phyloP scores from a whole-genome alignment of 1,140 invertebrate genomes.

The Drosophila sturtevanti region DNA sequence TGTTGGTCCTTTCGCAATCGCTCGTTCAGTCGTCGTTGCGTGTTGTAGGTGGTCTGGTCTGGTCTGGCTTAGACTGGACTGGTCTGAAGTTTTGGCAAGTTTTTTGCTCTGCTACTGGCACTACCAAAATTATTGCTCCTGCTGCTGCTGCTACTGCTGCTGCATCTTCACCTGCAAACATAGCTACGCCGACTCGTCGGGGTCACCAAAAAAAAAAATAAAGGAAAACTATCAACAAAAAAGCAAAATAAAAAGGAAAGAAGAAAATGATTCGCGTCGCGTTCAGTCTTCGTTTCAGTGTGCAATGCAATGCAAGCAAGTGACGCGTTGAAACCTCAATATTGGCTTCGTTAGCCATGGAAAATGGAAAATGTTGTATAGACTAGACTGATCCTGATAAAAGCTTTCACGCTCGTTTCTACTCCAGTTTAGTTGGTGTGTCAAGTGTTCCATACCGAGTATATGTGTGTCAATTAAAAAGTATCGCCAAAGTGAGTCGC shows the following conservation, averaged over 20 bases:
- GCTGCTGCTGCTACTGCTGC: constrained; percentile 29
- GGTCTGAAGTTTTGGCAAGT: constrained; percentile 30
- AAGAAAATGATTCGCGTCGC: constrained; percentile 47
- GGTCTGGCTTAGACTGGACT: constrained; percentile 47
- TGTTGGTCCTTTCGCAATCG: constrained; percentile 76
- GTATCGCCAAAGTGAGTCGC: constrained; percentile 70
- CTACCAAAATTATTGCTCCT: constrained; percentile 15
- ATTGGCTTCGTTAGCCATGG: constrained; percentile 61
- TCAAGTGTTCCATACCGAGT: constrained; percentile 24
- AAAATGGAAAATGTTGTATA: constrained; percentile 7
- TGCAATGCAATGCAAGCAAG: constrained; percentile 58
- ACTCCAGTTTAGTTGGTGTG: constrained; percentile 6
- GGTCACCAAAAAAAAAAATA: constrained; percentile 9
- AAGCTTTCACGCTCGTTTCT: background rate
- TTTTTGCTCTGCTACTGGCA: constrained; percentile 20
- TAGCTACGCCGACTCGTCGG: constrained; percentile 44
- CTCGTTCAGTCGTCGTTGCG: constrained; percentile 78
- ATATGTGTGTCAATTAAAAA: constrained; percentile 77
- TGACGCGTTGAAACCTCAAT: constrained; percentile 45
- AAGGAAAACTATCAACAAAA: background rate
- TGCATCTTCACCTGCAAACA: constrained; percentile 37
- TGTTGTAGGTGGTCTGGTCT: constrained; percentile 79
- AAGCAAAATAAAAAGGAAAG: background rate
- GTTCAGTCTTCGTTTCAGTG: constrained; percentile 66
- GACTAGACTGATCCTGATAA: constrained; percentile 37